Base-by-base conservation (phyloP, 2,797 vertebrate species). In the Pagetopsis macropterus region DNA sequence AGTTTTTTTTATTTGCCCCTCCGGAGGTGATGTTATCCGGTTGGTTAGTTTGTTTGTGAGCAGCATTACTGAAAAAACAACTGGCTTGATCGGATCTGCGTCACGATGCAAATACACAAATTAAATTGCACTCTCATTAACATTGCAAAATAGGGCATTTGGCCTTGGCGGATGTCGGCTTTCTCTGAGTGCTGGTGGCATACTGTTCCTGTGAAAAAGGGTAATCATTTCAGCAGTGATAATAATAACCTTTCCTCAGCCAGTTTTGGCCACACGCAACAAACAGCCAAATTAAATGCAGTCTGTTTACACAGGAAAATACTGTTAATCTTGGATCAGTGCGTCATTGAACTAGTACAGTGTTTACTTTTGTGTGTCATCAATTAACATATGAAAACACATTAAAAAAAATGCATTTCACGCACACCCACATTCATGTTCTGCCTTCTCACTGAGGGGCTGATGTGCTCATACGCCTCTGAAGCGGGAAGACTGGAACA, bases 361-460 rank as follows among this genome's bases (percentile, higher is more conserved):
- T 58, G 75, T 80, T 72, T 40, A 76, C 27, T 33, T 23, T 14
- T 49, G 61, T 55, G 44, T 7, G 0, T 78, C 68, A 76, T 74
- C 31, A 73, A 59, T 56, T 21, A 45, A 51, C 11, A 27, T 44
- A 60, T 46, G 12, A 17, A 61, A 41, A 65, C 9, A 59, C 33
- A 50, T 31, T 27, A 27, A 27, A 1, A 27, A 27, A 23, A 37
- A 50, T 40, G 2, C 43, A 46, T 58, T 54, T 65, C 49, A 48
- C 27, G 55, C 33, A 52, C 59, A 49, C 33, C 33, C 14, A 40
- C 49, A 56, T 33, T 23, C 0, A 51, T 33, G 50, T 55, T 12
- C 19, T 61, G 55, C 55, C 23, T 17, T 50, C 41, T 46, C 50
- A 43, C 15, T n/a, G 3, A 64, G 21, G 21, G 46, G 49, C 62